Evolutionary conservation across 2,113 vertebrate genomes (phyloP).

Genomic region (Pachyramphus minor): DNA sequence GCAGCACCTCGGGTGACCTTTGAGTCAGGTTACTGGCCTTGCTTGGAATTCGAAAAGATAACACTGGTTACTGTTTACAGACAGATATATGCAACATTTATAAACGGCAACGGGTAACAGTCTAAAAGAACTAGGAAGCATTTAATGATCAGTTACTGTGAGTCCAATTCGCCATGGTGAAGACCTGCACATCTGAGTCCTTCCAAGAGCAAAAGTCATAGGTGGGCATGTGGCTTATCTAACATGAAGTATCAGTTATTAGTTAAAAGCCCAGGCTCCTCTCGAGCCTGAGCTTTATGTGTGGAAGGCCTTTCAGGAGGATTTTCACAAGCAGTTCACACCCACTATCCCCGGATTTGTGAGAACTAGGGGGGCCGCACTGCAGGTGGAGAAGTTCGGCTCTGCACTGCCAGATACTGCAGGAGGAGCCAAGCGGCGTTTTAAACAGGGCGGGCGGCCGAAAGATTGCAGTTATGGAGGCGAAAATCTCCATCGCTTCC

Average conservation of each 20-base stretch:
- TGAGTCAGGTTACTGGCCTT: neutral
- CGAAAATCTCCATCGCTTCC: too few relatives aligned
- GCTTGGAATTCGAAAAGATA: neutral
- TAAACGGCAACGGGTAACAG: neutral
- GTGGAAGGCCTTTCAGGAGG: too few relatives aligned
- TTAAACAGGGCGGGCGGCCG: too few relatives aligned
- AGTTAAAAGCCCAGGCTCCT: neutral
- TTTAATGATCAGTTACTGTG: neutral
- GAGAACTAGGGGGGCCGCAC: neutral
- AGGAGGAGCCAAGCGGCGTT: neutral
- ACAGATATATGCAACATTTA: neutral
- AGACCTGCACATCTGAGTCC: too few relatives aligned
- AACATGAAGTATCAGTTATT: neutral
- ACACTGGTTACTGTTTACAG: neutral
- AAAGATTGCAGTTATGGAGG: rapidly evolving
- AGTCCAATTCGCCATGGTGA: rapidly evolving
- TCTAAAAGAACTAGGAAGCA: neutral
- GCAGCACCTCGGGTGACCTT: neutral
- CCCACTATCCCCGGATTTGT: neutral
- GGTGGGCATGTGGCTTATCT: rapidly evolving
- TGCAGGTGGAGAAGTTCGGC: neutral
- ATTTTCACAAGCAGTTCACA: neutral
- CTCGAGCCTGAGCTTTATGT: neutral
- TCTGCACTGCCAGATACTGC: neutral
- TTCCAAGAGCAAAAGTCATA: neutral